A percentile compares a stretch with the other conserved stretches of the same genome.
These are phyloP conservation scores for Bombyx mandarina DNA, from an alignment of 1,140 invertebrate species.

Conservation along the genomic window DNA sequence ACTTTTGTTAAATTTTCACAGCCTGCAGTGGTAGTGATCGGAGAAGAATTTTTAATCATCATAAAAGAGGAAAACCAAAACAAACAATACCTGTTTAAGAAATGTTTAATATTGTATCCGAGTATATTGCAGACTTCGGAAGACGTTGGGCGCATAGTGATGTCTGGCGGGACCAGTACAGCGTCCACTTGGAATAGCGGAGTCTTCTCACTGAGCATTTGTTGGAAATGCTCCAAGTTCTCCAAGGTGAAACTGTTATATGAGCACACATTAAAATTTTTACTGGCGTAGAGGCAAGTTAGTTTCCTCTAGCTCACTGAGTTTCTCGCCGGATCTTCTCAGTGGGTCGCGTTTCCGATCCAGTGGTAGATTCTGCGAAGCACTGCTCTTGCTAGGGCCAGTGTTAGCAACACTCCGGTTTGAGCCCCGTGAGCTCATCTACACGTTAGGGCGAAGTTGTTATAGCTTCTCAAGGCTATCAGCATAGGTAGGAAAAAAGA, in stretches of 20 bases:
- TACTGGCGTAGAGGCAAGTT: background rate
- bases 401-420: no score
- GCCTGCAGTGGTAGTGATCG: no score
- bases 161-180: constrained; percentile 79
- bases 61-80: background rate
- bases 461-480: no score
- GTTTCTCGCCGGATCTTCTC: no score
- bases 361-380: no score
- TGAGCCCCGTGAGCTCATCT: no score
- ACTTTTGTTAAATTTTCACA: no score
- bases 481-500: no score
- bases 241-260: constrained; percentile 72
- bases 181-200: constrained; percentile 86
- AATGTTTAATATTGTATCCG: constrained; percentile 75
- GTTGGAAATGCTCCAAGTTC: constrained; percentile 81
- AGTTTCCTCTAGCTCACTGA: background rate
- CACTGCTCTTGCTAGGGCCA: no score
- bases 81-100: constrained; percentile 70
- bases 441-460: no score
- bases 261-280: constrained; percentile 1
- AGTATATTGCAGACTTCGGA: constrained; percentile 84
- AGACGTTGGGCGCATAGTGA: constrained; percentile 79
- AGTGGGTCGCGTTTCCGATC: no score
- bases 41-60: no score
- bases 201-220: constrained; percentile 71